A percentile compares a stretch with the other conserved stretches of the same genome.
These are phyloP conservation scores for Puffinus mauretanicus DNA, from an alignment of 2,113 vertebrate species.

Conservation along the genomic window DNA sequence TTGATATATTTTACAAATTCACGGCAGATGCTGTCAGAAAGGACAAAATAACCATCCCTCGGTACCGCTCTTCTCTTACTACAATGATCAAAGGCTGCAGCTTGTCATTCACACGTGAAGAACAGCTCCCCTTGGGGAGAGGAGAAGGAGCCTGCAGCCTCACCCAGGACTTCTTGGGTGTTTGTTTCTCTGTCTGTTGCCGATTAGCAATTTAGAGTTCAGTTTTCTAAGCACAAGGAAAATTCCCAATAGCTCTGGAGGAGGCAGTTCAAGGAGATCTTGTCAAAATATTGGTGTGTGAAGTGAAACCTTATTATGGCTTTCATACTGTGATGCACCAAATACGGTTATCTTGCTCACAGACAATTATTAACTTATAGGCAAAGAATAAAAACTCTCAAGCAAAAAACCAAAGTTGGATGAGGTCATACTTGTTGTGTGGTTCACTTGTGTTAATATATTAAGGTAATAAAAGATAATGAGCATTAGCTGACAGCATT, in stretches of 20 bases:
- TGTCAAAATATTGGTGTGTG: slow-evolving; percentile 29
- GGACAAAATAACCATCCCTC: neutral
- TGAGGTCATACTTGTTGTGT: neutral
- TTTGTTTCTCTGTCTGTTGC: neutral
- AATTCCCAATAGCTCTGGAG: neutral
- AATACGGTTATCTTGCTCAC: neutral
- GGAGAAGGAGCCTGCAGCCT: neutral
- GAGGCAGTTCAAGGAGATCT: neutral
- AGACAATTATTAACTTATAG: neutral
- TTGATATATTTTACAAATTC: neutral
- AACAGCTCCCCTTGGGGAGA: neutral
- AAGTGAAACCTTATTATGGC: neutral
- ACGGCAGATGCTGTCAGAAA: neutral
- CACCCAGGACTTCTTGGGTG: neutral
- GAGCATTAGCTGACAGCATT: slow-evolving; percentile 8
- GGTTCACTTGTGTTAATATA: neutral
- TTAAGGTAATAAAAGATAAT: slow-evolving; percentile 32
- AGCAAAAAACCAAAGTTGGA: neutral
- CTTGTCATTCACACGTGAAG: neutral
- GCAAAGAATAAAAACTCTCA: neutral
- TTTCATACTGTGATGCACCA: neutral
- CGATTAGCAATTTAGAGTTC: neutral
- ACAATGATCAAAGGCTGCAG: slow-evolving; percentile 5
- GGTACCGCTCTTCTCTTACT: neutral
- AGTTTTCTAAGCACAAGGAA: neutral